phyloP scores from a whole-genome alignment of 2,113 vertebrate genomes.

The Ochotona princeps region DNA sequence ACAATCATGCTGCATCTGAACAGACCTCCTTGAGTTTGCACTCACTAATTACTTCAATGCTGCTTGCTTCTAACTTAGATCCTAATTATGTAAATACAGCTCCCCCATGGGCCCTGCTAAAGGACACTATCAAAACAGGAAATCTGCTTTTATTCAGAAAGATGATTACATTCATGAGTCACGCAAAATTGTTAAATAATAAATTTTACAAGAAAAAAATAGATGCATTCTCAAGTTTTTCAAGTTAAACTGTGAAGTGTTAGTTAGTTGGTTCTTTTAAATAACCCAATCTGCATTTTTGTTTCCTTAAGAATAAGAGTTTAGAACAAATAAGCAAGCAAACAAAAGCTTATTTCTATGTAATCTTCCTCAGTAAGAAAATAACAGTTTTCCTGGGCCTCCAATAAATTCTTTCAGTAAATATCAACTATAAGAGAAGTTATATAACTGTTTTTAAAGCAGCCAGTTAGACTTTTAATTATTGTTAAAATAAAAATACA shows the following conservation, averaged over 20 bases:
- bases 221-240: slow-evolving; percentile 16
- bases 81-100: neutral
- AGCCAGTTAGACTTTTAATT: slow-evolving; percentile 5
- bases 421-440: neutral
- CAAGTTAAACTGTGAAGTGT: slow-evolving; percentile 56
- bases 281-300: neutral
- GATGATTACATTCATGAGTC: neutral
- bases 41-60: neutral
- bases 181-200: neutral
- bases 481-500: slow-evolving; percentile 50
- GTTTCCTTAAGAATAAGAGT: slow-evolving; percentile 32
- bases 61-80: neutral
- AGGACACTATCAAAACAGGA: neutral
- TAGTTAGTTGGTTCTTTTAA: neutral
- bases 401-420: slow-evolving; percentile 49
- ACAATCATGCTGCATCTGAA: neutral
- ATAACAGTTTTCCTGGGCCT: neutral
- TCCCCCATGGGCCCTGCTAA: neutral
- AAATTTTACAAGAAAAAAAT: slow-evolving; percentile 42
- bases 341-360: neutral
- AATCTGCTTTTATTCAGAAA: slow-evolving; percentile 27
- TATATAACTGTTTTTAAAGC: neutral
- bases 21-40: neutral
- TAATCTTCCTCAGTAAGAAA: slow-evolving; percentile 31
- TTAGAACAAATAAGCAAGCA: slow-evolving; percentile 27